Base-by-base conservation (phyloP, 2,113 vertebrate genomes). In the Apodemus sylvaticus region DNA sequence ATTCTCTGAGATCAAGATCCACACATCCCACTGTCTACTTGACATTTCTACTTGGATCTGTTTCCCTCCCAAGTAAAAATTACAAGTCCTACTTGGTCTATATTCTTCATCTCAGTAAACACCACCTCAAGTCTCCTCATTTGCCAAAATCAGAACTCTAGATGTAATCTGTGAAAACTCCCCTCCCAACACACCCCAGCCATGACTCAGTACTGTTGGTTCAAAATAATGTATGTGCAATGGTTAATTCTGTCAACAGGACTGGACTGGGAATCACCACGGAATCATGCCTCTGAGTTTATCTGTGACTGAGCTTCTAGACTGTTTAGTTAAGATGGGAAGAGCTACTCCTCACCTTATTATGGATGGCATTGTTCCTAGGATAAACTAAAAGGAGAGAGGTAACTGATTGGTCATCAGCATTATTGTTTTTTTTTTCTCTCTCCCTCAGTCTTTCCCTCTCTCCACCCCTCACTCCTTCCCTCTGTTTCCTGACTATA, bases 41-140 rank as follows among this genome's bases (percentile, higher is more conserved):
- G 62, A 94, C 31, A 85, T 94, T 96, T 96, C 78, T 60, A 78
- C 88, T 91, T 96, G 53, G 45, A 60, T 62, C 62, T 93, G 17
- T 92, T 88, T 93, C 58, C 42, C 60, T 93, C 36, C 45, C 81
- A 71, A 90, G 60, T 81, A 87, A 94, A 96, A 95, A 60, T 66
- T 60, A 93, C 24, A 92, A 77, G 31, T 90, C 62, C 66, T 78
- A 48, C 45, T 92, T 83, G 77, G 83, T 82, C 45, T 85, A 55
- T 66, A 45, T 11, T 62, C 39, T 83, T 93, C 42, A 76, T 79
- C 42, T 34, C 62, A 85, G 58, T 93, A 87, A 96, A 93, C 51
- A 58, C 39, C 17, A 90, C 48, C 62, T 93, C 48, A 60, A 60
- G 1, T 78, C 71, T 93, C 39, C 82, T 34, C 34, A 66, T 24